These are phyloP conservation scores for Mesorhabditis belari DNA, from an alignment of 2,888 invertebrate species.

Conservation along the genomic window DNA sequence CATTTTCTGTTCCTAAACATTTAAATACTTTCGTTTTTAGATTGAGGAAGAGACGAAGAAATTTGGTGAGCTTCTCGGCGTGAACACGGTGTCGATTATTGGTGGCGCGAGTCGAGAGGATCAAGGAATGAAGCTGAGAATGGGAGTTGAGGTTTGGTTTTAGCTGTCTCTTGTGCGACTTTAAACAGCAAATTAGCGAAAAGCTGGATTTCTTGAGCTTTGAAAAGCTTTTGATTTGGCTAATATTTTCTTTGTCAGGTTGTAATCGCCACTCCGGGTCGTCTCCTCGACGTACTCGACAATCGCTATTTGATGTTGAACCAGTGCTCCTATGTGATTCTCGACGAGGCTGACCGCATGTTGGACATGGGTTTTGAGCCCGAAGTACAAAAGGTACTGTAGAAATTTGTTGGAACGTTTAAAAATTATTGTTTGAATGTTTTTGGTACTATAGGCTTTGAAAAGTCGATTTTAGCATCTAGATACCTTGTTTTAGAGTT, in stretches of 20 bases:
- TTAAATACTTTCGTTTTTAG: conserved; percentile 60
- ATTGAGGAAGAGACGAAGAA: conserved; percentile 98
- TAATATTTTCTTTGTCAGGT: conserved; percentile 61
- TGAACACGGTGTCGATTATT: conserved; percentile 88
- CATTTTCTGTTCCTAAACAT: neutral
- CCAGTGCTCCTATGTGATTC: conserved; percentile 91
- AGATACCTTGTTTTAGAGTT: neutral
- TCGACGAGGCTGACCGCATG: conserved; percentile 87
- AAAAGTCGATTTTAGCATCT: too few species aligned
- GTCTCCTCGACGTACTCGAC: conserved; percentile 94
- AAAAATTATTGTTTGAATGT: neutral
- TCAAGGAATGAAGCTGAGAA: conserved; percentile 70
- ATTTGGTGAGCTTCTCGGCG: conserved; percentile 85
- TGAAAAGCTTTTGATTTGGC: neutral
- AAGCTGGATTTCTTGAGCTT: neutral
- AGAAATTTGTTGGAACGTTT: conserved; percentile 13
- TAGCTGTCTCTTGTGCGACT: neutral
- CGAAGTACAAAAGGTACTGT: conserved; percentile 77
- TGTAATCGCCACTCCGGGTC: conserved; percentile 98
- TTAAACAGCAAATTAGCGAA: neutral
- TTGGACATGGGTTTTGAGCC: conserved; percentile 99
- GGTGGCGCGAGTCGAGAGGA: conserved; percentile 88
- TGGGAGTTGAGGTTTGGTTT: conserved; percentile 78
- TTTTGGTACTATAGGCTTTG: too few species aligned
- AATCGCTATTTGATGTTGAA: conserved; percentile 91